These are phyloP conservation scores for Coelinius sp. DNA, from an alignment of 2,888 invertebrate species.

Conservation along the genomic window DNA sequence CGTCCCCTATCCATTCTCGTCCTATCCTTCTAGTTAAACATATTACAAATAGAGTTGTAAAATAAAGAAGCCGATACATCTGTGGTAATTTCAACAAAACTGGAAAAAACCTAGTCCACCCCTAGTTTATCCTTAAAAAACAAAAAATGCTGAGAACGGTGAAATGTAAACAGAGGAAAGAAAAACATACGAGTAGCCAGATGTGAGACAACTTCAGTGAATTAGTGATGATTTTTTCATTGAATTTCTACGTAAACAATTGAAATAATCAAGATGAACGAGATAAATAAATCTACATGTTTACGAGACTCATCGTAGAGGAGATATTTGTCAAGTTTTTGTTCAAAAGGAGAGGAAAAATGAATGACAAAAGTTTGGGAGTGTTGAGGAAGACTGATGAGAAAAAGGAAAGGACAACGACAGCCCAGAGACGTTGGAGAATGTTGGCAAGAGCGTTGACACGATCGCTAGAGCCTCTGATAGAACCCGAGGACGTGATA, in stretches of 20 bases:
- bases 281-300: background rate
- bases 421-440: constrained; percentile 79
- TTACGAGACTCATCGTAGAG: background rate
- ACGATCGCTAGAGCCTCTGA: constrained; percentile 49
- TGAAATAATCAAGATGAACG: background rate
- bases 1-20: constrained; percentile 62
- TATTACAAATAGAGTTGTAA: constrained; percentile 31
- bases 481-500: constrained; percentile 56
- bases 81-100: background rate
- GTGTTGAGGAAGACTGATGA: constrained; percentile 36
- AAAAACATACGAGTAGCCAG: background rate
- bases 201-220: constrained; percentile 5
- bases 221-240: background rate
- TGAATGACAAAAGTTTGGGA: constrained; percentile 34
- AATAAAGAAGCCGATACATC: constrained; percentile 20
- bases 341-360: too few species aligned
- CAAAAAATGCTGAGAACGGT: constrained; percentile 1
- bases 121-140: too few species aligned
- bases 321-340: too few species aligned
- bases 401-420: constrained; percentile 53
- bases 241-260: background rate
- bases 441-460: constrained; percentile 78
- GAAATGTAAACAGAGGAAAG: constrained; percentile 14
- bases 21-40: constrained; percentile 38
- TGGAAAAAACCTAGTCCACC: background rate